Conservation (phyloP, 2,113 vertebrate genomes). For the Edolisoma coerulescens region DNA sequence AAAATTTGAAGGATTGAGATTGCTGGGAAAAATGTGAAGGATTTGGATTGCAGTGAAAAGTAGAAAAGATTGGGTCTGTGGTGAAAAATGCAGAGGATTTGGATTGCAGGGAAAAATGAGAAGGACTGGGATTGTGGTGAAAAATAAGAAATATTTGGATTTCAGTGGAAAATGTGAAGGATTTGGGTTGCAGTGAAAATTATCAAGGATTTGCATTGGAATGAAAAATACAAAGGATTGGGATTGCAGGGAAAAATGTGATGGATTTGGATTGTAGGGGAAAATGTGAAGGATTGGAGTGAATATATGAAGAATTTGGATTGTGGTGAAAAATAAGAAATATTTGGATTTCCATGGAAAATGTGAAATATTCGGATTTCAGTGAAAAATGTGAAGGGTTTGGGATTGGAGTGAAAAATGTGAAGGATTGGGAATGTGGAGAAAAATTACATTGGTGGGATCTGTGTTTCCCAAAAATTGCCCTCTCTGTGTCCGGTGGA, state of each 20-base stretch:
- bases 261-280: background rate
- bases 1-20: too few species aligned
- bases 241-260: background rate
- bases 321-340: accelerated
- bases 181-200: background rate
- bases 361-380: too few species aligned
- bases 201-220: background rate
- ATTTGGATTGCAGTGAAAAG: background rate
- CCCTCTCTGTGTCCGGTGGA: background rate
- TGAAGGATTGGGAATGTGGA: background rate
- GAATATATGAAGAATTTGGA: too few species aligned
- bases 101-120: background rate
- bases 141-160: accelerated
- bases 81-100: background rate
- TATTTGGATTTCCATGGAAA: accelerated
- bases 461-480: background rate
- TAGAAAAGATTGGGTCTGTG: too few species aligned
- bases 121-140: accelerated
- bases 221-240: background rate
- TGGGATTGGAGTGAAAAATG: accelerated
- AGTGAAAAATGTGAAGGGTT: background rate
- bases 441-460: background rate
- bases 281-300: background rate
- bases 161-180: too few species aligned
- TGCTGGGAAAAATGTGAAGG: too few species aligned